Percentiles rank a stretch among this genome's conserved stretches.
phyloP scores from a whole-genome alignment of 2,113 vertebrate species.

The Micromys minutus region DNA sequence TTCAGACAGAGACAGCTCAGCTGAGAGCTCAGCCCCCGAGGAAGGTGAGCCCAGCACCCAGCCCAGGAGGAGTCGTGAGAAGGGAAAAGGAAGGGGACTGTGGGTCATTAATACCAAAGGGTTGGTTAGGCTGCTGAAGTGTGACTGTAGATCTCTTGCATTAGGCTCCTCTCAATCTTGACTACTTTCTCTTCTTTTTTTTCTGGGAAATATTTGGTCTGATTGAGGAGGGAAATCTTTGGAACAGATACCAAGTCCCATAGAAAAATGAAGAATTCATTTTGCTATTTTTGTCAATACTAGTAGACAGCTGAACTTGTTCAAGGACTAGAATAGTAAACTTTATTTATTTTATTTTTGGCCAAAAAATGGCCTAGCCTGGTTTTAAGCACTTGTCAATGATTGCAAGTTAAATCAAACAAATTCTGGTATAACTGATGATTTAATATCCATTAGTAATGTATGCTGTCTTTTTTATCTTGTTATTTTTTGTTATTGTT shows the following conservation, averaged over 20 bases:
- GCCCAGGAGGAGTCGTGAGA: not conserved
- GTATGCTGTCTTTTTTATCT: not conserved
- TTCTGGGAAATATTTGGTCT: not conserved
- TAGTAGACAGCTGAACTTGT: slow-evolving; percentile 35
- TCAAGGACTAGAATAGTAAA: slow-evolving; percentile 40
- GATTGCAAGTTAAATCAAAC: not conserved
- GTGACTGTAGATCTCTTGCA: not conserved
- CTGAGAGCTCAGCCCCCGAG: slow-evolving; percentile 97
- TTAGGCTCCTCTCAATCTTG: not conserved
- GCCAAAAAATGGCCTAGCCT: not conserved
- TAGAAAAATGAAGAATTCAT: no score
- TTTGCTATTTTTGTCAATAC: slow-evolving; percentile 2
- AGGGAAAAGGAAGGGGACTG: not conserved
- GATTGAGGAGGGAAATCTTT: slow-evolving; percentile 16
- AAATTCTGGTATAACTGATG: not conserved
- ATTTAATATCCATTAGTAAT: slow-evolving; percentile 22
- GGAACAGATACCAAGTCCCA: not conserved
- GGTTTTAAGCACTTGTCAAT: not conserved
- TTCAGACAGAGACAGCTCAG: slow-evolving; percentile 96
- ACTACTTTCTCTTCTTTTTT: not conserved
- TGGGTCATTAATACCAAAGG: not conserved
- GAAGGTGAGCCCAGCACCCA: slow-evolving; percentile 89
- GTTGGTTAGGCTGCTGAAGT: not conserved
- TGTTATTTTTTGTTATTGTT: not conserved
- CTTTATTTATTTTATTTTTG: not conserved